These are phyloP conservation scores for Micrasema minimum DNA, from an alignment of 1,140 invertebrate species.

Conservation along the genomic window DNA sequence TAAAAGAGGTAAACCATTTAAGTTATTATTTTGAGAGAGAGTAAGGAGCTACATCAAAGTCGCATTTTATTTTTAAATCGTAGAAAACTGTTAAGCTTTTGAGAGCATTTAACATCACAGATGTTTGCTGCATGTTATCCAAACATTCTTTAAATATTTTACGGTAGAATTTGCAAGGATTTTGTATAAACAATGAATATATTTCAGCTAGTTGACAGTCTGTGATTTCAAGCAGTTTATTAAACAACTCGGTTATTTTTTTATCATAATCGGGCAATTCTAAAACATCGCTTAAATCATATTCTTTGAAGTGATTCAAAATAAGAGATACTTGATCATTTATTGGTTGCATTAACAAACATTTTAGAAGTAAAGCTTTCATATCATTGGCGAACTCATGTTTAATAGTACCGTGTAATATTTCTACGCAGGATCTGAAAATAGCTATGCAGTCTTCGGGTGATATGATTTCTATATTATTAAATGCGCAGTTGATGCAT, in stretches of 20 bases:
- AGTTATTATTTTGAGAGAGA: constrained; percentile 9
- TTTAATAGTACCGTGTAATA: constrained; percentile 24
- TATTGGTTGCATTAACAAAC: constrained; percentile 5
- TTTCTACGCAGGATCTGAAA: constrained; percentile 30
- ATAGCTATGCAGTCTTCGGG: constrained; percentile 1
- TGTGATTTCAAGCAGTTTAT: constrained; percentile 41
- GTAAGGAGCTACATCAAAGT: not conserved
- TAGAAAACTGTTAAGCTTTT: constrained; percentile 33
- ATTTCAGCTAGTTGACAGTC: constrained; percentile 32
- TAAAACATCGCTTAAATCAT: constrained; percentile 25
- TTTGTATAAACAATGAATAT: constrained; percentile 44
- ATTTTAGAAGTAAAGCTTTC: constrained; percentile 28
- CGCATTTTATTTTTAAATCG: constrained; percentile 24
- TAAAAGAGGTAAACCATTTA: constrained; percentile 21
- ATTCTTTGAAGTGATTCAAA: constrained; percentile 15
- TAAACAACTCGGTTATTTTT: constrained; percentile 40
- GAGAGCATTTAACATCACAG: constrained; percentile 29
- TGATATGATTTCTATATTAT: constrained; percentile 23
- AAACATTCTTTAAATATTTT: constrained; percentile 27
- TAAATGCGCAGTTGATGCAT: constrained; percentile 34
- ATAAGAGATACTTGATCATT: constrained; percentile 27
- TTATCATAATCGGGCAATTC: constrained; percentile 41
- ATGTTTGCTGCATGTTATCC: constrained; percentile 31
- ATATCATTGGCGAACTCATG: constrained; percentile 25
- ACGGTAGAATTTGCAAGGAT: constrained; percentile 40